Conservation (phyloP, 2,797 vertebrate genomes). For the Pitangus sulphuratus region DNA sequence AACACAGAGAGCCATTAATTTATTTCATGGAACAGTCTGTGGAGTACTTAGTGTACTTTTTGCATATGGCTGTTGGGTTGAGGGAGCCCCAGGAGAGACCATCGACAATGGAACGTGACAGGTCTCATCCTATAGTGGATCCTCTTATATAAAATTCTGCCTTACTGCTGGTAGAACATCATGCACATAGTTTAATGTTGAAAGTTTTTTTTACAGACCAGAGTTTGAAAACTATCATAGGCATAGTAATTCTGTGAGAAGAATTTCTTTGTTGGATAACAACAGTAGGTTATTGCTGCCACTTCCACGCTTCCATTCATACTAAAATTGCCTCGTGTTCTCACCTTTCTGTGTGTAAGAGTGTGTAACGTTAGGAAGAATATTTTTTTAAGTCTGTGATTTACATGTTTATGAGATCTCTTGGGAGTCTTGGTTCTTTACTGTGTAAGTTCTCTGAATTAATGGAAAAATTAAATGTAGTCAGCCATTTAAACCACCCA, state of each 20-base stretch:
- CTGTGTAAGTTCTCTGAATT: background rate
- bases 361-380: background rate
- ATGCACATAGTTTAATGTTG: background rate
- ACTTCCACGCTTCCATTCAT: background rate
- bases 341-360: background rate
- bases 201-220: background rate
- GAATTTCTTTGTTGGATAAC: background rate
- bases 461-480: background rate
- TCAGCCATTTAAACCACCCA: background rate
- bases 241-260: background rate
- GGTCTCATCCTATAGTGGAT: background rate
- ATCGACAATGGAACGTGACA: accelerated
- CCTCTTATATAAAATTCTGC: background rate
- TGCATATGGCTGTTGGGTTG: background rate
- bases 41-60: background rate
- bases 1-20: background rate
- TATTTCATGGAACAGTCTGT: background rate
- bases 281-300: background rate
- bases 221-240: background rate
- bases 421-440: background rate
- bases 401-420: accelerated
- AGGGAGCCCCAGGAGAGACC: background rate
- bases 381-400: background rate
- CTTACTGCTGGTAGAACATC: background rate
- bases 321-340: background rate